Evolutionary conservation across 2,113 vertebrate species (phyloP), one percentile per base, ranked within the genome.

Genomic region (Carassius auratus): DNA sequence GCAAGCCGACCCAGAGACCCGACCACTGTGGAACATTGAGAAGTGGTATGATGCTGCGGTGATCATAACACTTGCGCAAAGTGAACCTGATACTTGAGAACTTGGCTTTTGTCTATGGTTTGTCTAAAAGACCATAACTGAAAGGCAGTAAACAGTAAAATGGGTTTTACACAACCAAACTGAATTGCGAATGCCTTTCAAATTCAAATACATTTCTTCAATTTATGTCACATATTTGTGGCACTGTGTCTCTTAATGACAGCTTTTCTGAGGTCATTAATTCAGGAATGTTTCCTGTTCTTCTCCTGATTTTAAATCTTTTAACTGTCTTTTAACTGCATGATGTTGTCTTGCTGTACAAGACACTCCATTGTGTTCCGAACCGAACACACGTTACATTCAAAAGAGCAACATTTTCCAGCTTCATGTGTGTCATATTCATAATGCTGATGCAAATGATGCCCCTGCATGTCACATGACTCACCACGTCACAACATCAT

Each of bases 361-460:
- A 80, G 8, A 45, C 33, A 45, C 21, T 81, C 62, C 23, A 68
- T 81, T 81, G 79, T 81, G 14, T 52, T 50, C 8, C 26, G n/a
- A 79, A 33, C 14, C 4, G 2, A 61, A 15, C 36, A 23, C 38
- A 66, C 79, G 13, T 81, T 68, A 10, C 14, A 81, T 66, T 81
- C 42, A 66, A 81, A 81, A 68, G 61, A 81, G 26, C n/a, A 5
- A 14, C 2, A 48, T 30, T 19, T 66, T 68, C 15, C 76, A 78
- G 15, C 13, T 64, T 5, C 3, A 61, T 6, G 10, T 61, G 38
- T 64, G 77, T 45, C 55, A 81, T 26, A 17, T 81, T 50, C 38
- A 68, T 66, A 81, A 81, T n/a, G 38, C n/a, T 62, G 19, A 80
- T 80, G 55, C 77, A 80, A 81, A 81, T 81, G 26, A 66, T 14